Percentiles rank a stretch among this genome's conserved stretches.
phyloP scores from a whole-genome alignment of 1,140 invertebrate genomes.

The Probaryconus sp. region DNA sequence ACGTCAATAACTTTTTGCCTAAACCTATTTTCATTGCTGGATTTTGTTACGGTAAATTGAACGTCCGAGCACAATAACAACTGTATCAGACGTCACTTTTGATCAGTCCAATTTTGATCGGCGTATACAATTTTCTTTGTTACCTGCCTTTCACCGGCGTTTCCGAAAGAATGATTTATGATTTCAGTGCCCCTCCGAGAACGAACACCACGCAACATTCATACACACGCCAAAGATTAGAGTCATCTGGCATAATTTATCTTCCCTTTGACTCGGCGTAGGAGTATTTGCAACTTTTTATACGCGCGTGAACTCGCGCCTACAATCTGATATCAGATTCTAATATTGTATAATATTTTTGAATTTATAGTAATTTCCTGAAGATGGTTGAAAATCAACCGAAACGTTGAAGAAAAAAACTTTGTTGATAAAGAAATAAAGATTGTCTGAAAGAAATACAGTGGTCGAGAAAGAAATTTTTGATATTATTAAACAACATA shows the following conservation, averaged over 20 bases:
- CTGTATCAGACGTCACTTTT: constrained; percentile 21
- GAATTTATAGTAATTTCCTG: too few species aligned
- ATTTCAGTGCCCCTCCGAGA: constrained; percentile 1
- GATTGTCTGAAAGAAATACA: too few species aligned
- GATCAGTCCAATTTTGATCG: constrained; percentile 28
- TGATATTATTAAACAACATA: too few species aligned
- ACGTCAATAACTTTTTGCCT: constrained; percentile 32
- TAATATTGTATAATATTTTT: too few species aligned
- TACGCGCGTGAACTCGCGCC: background rate
- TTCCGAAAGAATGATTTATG: constrained; percentile 33
- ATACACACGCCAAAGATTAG: constrained; percentile 14
- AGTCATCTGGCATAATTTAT: constrained; percentile 30
- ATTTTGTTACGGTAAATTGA: constrained; percentile 21
- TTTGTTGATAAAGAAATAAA: too few species aligned
- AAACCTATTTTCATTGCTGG: constrained; percentile 36
- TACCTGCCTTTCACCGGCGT: background rate
- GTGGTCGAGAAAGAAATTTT: too few species aligned
- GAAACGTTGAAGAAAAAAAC: too few species aligned
- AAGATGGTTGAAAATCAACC: too few species aligned
- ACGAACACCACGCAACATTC: background rate
- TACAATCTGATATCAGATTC: too few species aligned
- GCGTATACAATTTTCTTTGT: background rate
- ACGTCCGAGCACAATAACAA: constrained; percentile 4
- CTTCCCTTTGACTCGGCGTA: constrained; percentile 12
- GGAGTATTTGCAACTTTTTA: background rate